Conservation (phyloP, 2,888 invertebrate genomes). For the Hydrotaea cyrtoneurina region DNA sequence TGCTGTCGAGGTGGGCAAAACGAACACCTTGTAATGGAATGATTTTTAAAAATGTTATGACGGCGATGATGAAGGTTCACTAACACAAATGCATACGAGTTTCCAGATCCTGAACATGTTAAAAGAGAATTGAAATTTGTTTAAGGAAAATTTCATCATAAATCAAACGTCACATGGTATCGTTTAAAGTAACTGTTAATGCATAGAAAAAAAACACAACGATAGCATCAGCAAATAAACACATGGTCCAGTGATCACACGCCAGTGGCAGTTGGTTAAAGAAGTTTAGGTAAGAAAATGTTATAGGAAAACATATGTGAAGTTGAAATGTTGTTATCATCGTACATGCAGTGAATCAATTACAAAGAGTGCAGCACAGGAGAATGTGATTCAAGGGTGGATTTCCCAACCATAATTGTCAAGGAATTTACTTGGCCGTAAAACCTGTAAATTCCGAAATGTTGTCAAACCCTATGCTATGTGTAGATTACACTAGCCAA, state of each 20-base stretch:
- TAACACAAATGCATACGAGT: neutral
- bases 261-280: neutral
- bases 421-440: no score
- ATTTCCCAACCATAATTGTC: no score
- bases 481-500: no score
- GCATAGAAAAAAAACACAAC: neutral
- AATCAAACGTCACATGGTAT: conserved; percentile 25
- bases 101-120: neutral
- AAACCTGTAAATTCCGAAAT: no score
- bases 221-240: neutral
- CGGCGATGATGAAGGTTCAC: conserved; percentile 34
- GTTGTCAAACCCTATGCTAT: no score
- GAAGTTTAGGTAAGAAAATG: neutral
- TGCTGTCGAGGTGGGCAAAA: conserved; percentile 44
- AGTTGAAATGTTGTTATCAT: no score
- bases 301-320: no score
- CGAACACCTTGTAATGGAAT: conserved; percentile 60
- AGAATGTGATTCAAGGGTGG: no score
- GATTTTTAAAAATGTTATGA: conserved; percentile 61
- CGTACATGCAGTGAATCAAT: no score
- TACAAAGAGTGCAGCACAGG: no score
- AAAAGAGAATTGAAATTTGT: conserved; percentile 11
- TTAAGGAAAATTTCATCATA: conserved; percentile 25
- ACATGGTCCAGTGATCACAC: conserved; percentile 11
- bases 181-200: neutral